Evolutionary conservation across 2,113 vertebrate species (phyloP), one percentile per base, ranked within the genome.

Genomic region (Ctenodactylus gundi): DNA sequence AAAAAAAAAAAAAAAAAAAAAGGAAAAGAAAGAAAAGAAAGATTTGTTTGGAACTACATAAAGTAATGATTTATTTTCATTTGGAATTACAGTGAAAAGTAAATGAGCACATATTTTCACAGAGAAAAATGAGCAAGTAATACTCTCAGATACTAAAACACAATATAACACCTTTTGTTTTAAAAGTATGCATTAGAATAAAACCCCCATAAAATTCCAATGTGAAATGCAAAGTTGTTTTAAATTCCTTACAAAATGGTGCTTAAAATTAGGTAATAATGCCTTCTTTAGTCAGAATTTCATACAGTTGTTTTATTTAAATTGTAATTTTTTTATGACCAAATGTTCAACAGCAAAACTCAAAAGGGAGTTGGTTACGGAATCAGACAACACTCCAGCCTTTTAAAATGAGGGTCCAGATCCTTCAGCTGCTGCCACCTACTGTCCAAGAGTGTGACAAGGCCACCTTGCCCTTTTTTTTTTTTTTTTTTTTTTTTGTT

Each of bases 21-120:
- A 55, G 36, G 18, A 36, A 65, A 34, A 65, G 27, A 44, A 11
- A 29, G 27, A 13, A 41, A 44, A 27, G 18, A 13, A 1, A 1
- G 8, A 65, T 55, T 25, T 72, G n/a, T 80, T 84, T 78, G 18
- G 27, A 86, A 76, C 6, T 81, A 55, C 39, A 39, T 17, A 75
- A 65, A 83, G 39, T 58, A 1, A 55, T 65, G 12, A 88, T 53
- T 39, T 31, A 51, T 58, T 27, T n/a, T 53, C 73, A 72, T 60
- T 57, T 93, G 49, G n/a, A 51, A 75, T 75, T 17, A 51, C n/a
- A 75, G 11, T 77, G 73, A 72, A 87, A 80, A 95, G 76, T 96
- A 49, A 20, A 68, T 85, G 27, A 82, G 6, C 1, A 4, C 1
- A 2, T 62, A 73, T 85, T 82, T 81, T 90, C 88, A 85, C 9